phyloP scores from a whole-genome alignment of 2,888 invertebrate species.

The Megaustenia siamemsis region DNA sequence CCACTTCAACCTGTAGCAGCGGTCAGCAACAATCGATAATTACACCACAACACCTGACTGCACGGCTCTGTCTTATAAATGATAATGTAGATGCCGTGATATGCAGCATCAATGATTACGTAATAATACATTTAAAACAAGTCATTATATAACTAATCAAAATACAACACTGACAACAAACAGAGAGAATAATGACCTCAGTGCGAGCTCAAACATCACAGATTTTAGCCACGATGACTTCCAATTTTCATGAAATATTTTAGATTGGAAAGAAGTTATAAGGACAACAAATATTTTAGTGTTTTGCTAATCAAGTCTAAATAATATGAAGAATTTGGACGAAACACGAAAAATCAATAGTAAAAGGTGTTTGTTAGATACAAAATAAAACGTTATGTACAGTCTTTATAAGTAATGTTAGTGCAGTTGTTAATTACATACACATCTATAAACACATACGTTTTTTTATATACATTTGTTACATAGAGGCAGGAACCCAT shows the following conservation, averaged over 20 bases:
- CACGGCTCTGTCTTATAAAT: too few species aligned
- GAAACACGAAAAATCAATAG: neutral
- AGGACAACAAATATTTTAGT: neutral
- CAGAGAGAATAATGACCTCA: constrained; percentile 3
- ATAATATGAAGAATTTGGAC: neutral
- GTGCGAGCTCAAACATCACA: constrained; percentile 31
- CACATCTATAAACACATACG: neutral
- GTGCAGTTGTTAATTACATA: too few species aligned
- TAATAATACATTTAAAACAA: neutral
- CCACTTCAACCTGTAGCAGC: too few species aligned
- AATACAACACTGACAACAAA: constrained; percentile 18
- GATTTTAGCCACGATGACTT: constrained; percentile 44
- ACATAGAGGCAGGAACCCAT: neutral
- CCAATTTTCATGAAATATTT: constrained; percentile 31
- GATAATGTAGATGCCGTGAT: too few species aligned
- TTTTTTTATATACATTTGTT: neutral
- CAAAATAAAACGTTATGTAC: too few species aligned
- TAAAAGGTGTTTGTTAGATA: too few species aligned
- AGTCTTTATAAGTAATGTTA: too few species aligned
- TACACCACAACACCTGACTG: too few species aligned
- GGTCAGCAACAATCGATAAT: too few species aligned
- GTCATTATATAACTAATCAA: neutral
- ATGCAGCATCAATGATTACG: too few species aligned
- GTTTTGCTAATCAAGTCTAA: neutral
- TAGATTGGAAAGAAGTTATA: constrained; percentile 32